These are phyloP conservation scores for Orthosia gothica DNA, from an alignment of 2,888 invertebrate species.

Conservation along the genomic window DNA sequence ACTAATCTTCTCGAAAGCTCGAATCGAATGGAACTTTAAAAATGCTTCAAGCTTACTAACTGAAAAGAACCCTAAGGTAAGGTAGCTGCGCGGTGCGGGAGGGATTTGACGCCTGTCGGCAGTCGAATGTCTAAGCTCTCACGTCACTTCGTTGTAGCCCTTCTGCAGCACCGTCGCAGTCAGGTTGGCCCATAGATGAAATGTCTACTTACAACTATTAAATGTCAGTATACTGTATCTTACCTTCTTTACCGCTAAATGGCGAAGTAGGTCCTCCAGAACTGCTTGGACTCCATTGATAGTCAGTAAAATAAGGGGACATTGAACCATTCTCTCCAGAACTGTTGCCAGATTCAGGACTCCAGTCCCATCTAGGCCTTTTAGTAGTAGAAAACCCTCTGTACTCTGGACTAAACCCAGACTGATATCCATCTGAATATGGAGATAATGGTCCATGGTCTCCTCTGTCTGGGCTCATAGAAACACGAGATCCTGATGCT, in stretches of 20 bases:
- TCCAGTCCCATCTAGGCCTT: slow-evolving; percentile 84
- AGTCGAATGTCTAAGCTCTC: no score
- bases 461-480: slow-evolving; percentile 80
- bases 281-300: slow-evolving; percentile 91
- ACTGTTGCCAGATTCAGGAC: slow-evolving; percentile 86
- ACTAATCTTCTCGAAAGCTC: no score
- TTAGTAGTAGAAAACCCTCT: slow-evolving; percentile 74
- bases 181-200: neutral
- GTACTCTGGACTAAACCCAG: slow-evolving; percentile 85
- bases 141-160: no score
- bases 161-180: no score
- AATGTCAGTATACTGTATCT: slow-evolving; percentile 9
- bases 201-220: neutral
- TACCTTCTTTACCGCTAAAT: slow-evolving; percentile 84
- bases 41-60: no score
- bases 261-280: slow-evolving; percentile 89
- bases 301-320: slow-evolving; percentile 85
- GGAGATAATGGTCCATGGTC: slow-evolving; percentile 82
- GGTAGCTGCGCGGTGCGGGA: no score
- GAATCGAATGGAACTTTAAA: no score
- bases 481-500: slow-evolving; percentile 72
- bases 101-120: no score
- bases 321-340: slow-evolving; percentile 81
- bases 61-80: no score
- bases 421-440: slow-evolving; percentile 83